Conservation (phyloP, 2,113 vertebrate genomes). For the Aphyosemion australe region DNA sequence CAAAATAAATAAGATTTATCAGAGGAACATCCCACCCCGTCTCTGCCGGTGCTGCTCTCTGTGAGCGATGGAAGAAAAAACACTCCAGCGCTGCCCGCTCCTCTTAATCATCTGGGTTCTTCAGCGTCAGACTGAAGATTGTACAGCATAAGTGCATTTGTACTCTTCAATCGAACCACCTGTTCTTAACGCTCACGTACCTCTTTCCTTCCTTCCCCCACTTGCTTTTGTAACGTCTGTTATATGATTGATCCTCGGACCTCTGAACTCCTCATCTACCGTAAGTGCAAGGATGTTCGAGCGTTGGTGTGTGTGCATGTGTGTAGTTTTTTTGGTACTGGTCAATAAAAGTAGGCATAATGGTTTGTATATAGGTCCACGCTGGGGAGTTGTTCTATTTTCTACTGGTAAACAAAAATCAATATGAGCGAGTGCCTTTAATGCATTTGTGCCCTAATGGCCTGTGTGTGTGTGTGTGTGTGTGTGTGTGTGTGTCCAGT, state of each 20-base stretch:
- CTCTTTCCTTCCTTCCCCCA: neutral
- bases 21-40: slow-evolving; percentile 27
- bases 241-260: slow-evolving; percentile 31
- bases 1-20: slow-evolving; percentile 53
- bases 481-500: neutral
- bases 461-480: slow-evolving; percentile 26
- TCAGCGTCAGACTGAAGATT: slow-evolving; percentile 10
- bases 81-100: slow-evolving; percentile 10
- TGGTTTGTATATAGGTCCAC: slow-evolving; percentile 23
- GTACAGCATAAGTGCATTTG: slow-evolving; percentile 29
- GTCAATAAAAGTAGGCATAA: slow-evolving; percentile 36
- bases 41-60: slow-evolving; percentile 8
- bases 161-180: slow-evolving; percentile 12
- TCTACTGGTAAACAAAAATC: slow-evolving; percentile 56
- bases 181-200: slow-evolving; percentile 15
- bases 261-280: slow-evolving; percentile 12
- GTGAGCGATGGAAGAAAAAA: neutral
- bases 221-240: slow-evolving; percentile 20
- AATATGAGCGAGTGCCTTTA: slow-evolving; percentile 37
- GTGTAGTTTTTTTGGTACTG: neutral
- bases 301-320: neutral
- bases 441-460: slow-evolving; percentile 44
- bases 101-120: slow-evolving; percentile 23
- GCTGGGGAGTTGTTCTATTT: slow-evolving; percentile 33
- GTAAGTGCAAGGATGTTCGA: slow-evolving; percentile 8